A percentile compares a stretch with the other conserved stretches of the same genome.
Conservation (phyloP, 2,888 invertebrate species). For the Cephonodes hylas region DNA sequence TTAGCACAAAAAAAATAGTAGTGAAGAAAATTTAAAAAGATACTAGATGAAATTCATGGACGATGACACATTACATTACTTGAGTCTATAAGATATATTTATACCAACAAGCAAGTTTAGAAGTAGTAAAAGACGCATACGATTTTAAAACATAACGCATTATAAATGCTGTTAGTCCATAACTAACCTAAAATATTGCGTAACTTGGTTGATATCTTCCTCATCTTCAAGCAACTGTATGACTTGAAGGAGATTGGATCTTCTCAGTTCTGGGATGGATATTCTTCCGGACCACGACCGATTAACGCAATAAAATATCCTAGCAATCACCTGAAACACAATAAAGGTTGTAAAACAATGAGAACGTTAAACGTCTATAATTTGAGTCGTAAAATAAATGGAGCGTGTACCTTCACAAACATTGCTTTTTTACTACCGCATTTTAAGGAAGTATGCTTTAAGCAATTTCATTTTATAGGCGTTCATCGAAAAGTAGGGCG, state of each 20-base stretch:
- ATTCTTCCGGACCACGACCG: slow-evolving; percentile 98
- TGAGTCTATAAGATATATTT: too few species aligned
- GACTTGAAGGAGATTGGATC: slow-evolving; percentile 93
- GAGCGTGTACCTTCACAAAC: background rate
- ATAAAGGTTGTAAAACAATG: background rate
- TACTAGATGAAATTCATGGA: too few species aligned
- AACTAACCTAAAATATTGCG: slow-evolving; percentile 85
- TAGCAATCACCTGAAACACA: slow-evolving; percentile 90
- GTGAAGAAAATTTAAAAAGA: too few species aligned
- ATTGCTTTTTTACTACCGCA: background rate
- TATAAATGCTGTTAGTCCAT: background rate
- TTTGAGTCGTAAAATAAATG: slow-evolving; percentile 7
- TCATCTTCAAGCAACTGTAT: slow-evolving; percentile 94
- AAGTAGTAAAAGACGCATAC: too few species aligned
- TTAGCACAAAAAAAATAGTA: too few species aligned
- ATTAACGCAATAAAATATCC: slow-evolving; percentile 98
- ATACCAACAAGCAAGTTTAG: too few species aligned
- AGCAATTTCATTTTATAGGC: background rate
- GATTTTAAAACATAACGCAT: too few species aligned
- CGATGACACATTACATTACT: too few species aligned
- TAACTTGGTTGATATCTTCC: slow-evolving; percentile 97
- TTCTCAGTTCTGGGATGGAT: slow-evolving; percentile 92
- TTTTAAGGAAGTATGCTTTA: background rate
- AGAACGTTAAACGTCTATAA: background rate
- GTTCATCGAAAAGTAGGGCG: background rate